Percentiles rank a stretch among this genome's conserved stretches.
Evolutionary conservation across 2,888 invertebrate species (phyloP).

Genomic region (Ennomos erosarius): DNA sequence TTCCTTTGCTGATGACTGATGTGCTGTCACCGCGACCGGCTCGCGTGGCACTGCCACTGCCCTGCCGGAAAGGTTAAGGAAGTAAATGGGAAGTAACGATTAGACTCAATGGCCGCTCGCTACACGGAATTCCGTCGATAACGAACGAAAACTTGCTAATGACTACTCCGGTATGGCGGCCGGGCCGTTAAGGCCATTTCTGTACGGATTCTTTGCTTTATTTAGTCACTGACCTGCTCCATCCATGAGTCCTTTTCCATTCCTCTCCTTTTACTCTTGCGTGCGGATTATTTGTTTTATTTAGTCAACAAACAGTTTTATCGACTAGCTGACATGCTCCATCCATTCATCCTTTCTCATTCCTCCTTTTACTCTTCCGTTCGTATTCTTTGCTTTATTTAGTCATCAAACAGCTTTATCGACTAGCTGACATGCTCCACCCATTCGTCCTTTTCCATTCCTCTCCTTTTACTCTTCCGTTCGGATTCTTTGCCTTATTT

Average conservation of each 20-base stretch:
- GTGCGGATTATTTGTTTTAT: too few species aligned
- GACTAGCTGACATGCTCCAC: too few species aligned
- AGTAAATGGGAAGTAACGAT: conserved; percentile 27
- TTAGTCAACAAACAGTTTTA: background rate
- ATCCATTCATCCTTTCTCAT: too few species aligned
- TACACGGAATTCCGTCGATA: conserved; percentile 18
- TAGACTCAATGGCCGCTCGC: conserved; percentile 15
- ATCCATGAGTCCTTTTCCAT: too few species aligned
- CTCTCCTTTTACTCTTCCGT: too few species aligned
- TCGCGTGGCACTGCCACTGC: conserved; percentile 15
- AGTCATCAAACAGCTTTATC: too few species aligned
- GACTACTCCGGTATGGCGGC: conserved; percentile 4
- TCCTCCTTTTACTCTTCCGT: too few species aligned
- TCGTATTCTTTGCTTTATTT: too few species aligned
- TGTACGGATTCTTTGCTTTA: background rate
- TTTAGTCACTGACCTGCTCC: background rate
- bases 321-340: background rate
- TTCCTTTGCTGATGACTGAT: background rate
- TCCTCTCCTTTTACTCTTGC: too few species aligned
- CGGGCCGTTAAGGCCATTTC: background rate
- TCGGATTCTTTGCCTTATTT: too few species aligned
- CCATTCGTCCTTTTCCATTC: too few species aligned
- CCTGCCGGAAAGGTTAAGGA: conserved; percentile 20
- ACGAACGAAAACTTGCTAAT: conserved; percentile 21
- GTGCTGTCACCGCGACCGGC: background rate